Evolutionary conservation across 2,888 invertebrate genomes (phyloP).

Genomic region (Drosophila putrida): DNA sequence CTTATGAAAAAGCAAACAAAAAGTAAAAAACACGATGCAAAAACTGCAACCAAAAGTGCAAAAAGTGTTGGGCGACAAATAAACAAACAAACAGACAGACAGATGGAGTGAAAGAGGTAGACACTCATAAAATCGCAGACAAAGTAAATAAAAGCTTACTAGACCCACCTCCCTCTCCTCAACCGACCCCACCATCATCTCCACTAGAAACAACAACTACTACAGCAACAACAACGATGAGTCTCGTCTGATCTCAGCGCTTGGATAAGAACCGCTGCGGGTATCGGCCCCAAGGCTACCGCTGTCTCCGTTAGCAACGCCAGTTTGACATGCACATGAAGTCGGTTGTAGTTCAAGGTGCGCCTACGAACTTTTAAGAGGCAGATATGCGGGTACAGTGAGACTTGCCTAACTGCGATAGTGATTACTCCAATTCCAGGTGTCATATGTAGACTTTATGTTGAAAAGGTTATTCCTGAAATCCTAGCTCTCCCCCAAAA

Average conservation of each 20-base stretch:
- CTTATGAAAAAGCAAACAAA: constrained; percentile 33
- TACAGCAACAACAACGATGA: constrained; percentile 18
- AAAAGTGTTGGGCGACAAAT: constrained; percentile 43
- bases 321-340: constrained; percentile 40
- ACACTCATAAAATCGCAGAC: constrained; percentile 59
- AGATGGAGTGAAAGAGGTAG: constrained; percentile 12
- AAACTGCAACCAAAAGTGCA: constrained; percentile 51
- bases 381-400: constrained; percentile 55
- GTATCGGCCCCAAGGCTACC: constrained; percentile 34
- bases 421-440: not conserved
- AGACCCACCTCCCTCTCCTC: constrained; percentile 3
- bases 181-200: constrained; percentile 45
- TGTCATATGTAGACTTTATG: not conserved
- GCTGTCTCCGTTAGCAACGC: constrained; percentile 39
- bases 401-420: not conserved
- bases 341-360: constrained; percentile 73
- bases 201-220: constrained; percentile 11
- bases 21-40: constrained; percentile 29
- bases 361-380: constrained; percentile 48
- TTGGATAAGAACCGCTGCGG: constrained; percentile 55
- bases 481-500: too few relatives aligned
- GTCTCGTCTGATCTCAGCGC: constrained; percentile 60
- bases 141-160: constrained; percentile 69
- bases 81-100: constrained; percentile 26
- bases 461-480: not conserved